Conservation (phyloP, 2,888 invertebrate species). For the Lumbricus terrestris region DNA sequence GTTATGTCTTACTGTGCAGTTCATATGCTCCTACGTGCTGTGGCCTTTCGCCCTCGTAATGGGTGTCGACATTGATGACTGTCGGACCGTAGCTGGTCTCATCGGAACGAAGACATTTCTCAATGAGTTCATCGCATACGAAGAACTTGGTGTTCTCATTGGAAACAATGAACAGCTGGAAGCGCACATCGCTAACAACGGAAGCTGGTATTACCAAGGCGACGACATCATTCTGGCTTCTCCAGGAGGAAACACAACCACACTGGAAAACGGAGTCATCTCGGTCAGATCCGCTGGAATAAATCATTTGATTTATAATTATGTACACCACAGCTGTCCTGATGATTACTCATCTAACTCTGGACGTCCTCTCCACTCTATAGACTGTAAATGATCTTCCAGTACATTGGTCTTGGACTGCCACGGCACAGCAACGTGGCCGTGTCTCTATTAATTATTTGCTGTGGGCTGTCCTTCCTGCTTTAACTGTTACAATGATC, state of each 20-base stretch:
- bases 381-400: no score
- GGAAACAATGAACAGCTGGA: slow-evolving; percentile 40
- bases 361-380: no score
- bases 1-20: slow-evolving; percentile 39
- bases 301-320: neutral
- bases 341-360: no score
- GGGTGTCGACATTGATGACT: slow-evolving; percentile 70
- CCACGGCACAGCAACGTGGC: no score
- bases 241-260: slow-evolving; percentile 28
- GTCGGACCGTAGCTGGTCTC: slow-evolving; percentile 75
- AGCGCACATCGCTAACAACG: slow-evolving; percentile 42
- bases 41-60: slow-evolving; percentile 86
- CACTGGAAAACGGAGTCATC: slow-evolving; percentile 43
- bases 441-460: no score
- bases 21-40: slow-evolving; percentile 79
- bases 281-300: slow-evolving; percentile 37
- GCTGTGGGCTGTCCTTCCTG: no score
- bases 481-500: no score
- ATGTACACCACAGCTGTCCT: no score
- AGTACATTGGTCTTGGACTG: no score
- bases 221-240: slow-evolving; percentile 32
- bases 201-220: slow-evolving; percentile 22
- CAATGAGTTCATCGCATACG: slow-evolving; percentile 89
- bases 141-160: slow-evolving; percentile 50
- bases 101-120: slow-evolving; percentile 82